Evolutionary conservation across 2,797 vertebrate genomes (phyloP).

Genomic region (Hemibagrus guttatus): DNA sequence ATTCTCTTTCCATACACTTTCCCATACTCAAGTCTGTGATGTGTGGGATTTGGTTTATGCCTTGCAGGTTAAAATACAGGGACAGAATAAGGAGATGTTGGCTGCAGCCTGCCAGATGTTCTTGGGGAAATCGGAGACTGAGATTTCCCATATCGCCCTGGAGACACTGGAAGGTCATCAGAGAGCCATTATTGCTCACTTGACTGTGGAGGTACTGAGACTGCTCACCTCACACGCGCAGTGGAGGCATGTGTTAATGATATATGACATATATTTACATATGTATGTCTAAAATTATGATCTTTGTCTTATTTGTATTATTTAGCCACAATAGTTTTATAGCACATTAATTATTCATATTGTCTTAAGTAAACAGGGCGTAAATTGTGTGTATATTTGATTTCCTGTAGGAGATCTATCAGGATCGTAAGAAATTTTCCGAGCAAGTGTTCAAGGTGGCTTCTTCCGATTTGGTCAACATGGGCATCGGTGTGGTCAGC

Average conservation of each 20-base stretch:
- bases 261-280: not conserved
- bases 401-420: constrained; percentile 88
- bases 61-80: constrained; percentile 92
- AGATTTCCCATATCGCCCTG: constrained; percentile 87
- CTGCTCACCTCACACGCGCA: not conserved
- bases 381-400: not conserved
- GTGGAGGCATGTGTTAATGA: not conserved
- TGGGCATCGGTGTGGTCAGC: constrained; percentile 95
- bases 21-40: not conserved
- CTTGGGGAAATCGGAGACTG: constrained; percentile 87
- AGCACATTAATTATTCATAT: not conserved
- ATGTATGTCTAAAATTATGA: not conserved
- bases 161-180: constrained; percentile 97
- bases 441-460: constrained; percentile 96
- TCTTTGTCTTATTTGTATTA: not conserved
- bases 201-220: constrained; percentile 88
- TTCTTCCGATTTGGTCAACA: constrained; percentile 94
- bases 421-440: constrained; percentile 96
- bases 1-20: not conserved
- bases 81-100: constrained; percentile 97
- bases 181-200: constrained; percentile 93
- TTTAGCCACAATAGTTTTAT: not conserved
- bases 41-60: not conserved
- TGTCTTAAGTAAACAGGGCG: too few relatives aligned
- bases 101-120: constrained; percentile 96